Base-by-base conservation (phyloP, 2,888 invertebrate species). In the Erpobdella octoculata region DNA sequence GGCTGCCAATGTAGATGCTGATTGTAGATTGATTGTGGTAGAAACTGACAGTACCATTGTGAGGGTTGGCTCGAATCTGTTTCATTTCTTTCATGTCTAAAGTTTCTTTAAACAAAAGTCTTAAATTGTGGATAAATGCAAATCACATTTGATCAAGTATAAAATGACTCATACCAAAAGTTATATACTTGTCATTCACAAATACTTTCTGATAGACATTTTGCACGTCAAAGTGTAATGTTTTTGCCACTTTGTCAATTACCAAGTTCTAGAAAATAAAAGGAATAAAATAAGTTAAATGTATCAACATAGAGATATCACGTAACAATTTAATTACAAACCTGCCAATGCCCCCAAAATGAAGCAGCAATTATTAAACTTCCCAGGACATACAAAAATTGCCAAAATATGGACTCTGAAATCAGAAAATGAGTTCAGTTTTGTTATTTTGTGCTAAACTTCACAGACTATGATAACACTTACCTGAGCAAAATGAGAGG, bases 291-390 rank as follows among this genome's bases (percentile, higher is more conserved):
- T 33, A 12, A 25, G n/a, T 53, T 28, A 41, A 41, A 41, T 15
- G 12, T n/a, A n/a, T n/a, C n/a, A n/a, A n/a, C n/a, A n/a, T n/a
- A n/a, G n/a, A n/a, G n/a, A n/a, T n/a, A n/a, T n/a, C n/a, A n/a
- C n/a, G n/a, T n/a, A n/a, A 12, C 9, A 4, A 53, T 53, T 53
- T 53, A 21, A 65, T 28, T 31, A 36, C 53, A 15, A 37, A 69
- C 69, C 58, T 48, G 46, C 69, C 69, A 69, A 48, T 69, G 69
- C 15, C 46, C 69, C n/a, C 48, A 31, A 35, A 69, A 35, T 58
- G 48, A n/a, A 12, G 36, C 31, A 21, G 58, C 41, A 35, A 69
- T 35, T 21, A 69, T n/a, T n/a, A 58, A 21, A 53, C 69, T 69
- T 15, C 69, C 69, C 18, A 69, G n/a, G 9, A 53, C 25, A 21